These are phyloP conservation scores for Venturia canescens DNA, from an alignment of 1,140 invertebrate genomes.

Conservation along the genomic window DNA sequence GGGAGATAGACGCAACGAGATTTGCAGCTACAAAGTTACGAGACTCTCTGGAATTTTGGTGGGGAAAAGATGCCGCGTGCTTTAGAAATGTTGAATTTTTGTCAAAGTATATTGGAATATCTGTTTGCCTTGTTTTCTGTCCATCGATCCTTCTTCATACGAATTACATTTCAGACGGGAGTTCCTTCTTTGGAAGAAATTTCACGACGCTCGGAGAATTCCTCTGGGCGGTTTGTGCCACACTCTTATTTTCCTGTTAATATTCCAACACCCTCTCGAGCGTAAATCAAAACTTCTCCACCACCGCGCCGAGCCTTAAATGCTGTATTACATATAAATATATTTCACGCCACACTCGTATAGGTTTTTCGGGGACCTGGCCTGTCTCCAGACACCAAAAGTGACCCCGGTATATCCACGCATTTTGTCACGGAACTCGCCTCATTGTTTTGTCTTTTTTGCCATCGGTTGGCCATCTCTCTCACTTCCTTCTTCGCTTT, in stretches of 20 bases:
- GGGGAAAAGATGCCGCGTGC: no score
- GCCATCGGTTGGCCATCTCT: neutral
- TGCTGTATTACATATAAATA: neutral
- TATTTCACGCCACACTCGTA: neutral
- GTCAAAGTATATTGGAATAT: no score
- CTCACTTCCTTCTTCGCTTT: neutral
- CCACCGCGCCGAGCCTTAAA: neutral
- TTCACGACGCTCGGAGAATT: neutral
- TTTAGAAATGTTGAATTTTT: no score
- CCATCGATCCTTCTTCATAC: neutral
- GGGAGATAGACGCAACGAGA: neutral
- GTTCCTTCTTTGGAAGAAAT: neutral
- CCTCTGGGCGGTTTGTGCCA: neutral
- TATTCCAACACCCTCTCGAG: conserved; percentile 32
- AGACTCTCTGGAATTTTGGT: neutral
- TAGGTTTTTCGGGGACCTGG: neutral
- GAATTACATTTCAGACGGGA: neutral
- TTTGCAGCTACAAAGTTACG: conserved; percentile 6
- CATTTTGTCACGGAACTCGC: neutral
- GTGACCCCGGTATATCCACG: neutral
- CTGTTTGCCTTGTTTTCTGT: no score
- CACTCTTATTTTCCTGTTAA: neutral
- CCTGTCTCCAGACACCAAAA: conserved; percentile 7
- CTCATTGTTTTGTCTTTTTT: neutral
- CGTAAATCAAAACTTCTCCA: conserved; percentile 64